phyloP scores from a whole-genome alignment of 2,888 invertebrate species.

The Patella depressa region DNA sequence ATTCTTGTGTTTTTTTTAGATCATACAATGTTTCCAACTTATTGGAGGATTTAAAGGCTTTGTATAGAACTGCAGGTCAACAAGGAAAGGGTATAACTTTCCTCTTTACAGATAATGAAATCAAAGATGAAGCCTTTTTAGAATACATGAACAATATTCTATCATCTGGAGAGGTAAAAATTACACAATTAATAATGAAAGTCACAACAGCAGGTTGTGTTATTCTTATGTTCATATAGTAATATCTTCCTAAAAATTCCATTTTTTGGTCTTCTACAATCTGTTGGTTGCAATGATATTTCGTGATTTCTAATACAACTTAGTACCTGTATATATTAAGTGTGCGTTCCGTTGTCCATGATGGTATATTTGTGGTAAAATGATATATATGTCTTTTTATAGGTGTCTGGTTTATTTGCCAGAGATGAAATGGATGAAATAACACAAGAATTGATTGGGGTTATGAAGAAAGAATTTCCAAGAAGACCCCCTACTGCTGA shows the following conservation, averaged over 20 bases:
- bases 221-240: too few species aligned
- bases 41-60: constrained; percentile 90
- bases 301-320: too few species aligned
- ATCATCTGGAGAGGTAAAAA: constrained; percentile 78
- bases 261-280: too few species aligned
- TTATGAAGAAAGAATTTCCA: constrained; percentile 94
- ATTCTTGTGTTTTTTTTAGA: constrained; percentile 58
- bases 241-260: too few species aligned
- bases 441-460: constrained; percentile 89
- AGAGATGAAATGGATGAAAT: constrained; percentile 97
- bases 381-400: constrained; percentile 14
- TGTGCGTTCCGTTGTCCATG: too few species aligned
- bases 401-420: constrained; percentile 92
- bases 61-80: constrained; percentile 95
- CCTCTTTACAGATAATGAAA: constrained; percentile 95
- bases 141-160: constrained; percentile 97
- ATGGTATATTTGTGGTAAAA: too few species aligned
- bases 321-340: too few species aligned
- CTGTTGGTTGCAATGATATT: too few species aligned
- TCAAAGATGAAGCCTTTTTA: constrained; percentile 97
- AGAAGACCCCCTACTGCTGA: constrained; percentile 89
- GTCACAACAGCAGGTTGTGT: too few species aligned
- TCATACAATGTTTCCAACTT: constrained; percentile 96
- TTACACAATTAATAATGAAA: too few species aligned
- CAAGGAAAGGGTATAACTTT: constrained; percentile 97